Evolutionary conservation across 2,797 vertebrate genomes (phyloP).

Genomic region (Megalops cyprinoides): DNA sequence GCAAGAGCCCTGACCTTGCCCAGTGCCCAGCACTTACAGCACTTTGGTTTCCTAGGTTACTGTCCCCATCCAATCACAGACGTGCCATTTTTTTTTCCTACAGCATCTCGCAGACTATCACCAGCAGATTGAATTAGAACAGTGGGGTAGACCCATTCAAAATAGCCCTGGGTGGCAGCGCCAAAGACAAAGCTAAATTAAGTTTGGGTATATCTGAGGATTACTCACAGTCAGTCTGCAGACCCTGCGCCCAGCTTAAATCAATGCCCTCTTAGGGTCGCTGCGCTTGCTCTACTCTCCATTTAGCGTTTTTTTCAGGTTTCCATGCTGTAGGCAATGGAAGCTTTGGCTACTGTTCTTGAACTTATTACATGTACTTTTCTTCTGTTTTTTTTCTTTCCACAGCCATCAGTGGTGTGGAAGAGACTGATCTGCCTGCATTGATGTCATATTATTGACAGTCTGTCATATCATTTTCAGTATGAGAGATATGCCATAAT

Average conservation of each 20-base stretch:
- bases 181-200: constrained; percentile 73
- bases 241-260: background rate
- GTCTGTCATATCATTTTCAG: too few species aligned
- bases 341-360: too few species aligned
- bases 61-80: constrained; percentile 65
- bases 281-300: background rate
- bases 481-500: too few species aligned
- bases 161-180: constrained; percentile 72
- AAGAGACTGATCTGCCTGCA: too few species aligned
- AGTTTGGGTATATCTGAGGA: constrained; percentile 64
- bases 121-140: constrained; percentile 75
- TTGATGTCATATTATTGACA: too few species aligned
- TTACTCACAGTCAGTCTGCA: constrained; percentile 61
- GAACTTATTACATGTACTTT: too few species aligned
- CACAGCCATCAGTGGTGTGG: too few species aligned
- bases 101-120: constrained; percentile 63
- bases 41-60: constrained; percentile 73
- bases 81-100: constrained; percentile 47
- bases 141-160: constrained; percentile 71
- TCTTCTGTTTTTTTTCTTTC: too few species aligned
- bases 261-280: background rate
- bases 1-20: constrained; percentile 66
- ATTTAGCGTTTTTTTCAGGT: background rate
- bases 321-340: background rate
- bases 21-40: constrained; percentile 69